Evolutionary conservation across 1,140 invertebrate genomes (phyloP), one percentile per base, ranked within the genome.

Genomic region (Megathymus violae): DNA sequence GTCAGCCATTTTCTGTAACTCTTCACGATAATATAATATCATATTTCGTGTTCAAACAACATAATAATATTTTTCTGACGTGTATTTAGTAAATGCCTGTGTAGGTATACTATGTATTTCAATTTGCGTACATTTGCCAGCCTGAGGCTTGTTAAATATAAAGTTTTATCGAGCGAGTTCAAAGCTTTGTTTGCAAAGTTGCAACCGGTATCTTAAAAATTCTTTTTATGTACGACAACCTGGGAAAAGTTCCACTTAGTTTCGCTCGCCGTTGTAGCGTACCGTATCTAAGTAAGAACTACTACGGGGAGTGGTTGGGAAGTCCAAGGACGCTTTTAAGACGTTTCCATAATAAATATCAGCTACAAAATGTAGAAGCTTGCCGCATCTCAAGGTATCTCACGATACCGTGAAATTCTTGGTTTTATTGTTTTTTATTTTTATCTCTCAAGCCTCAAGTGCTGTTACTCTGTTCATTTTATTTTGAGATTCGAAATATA

Each of bases 211-310:
- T 86, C 77, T 83, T 89, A 83, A 85, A 78, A 87, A 87, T 85
- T 90, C 82, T 85, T 90, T 88, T 88, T 88, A 82, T 84, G 72
- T 69, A 80, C 76, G 75, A 71, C 80, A 75, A 87, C 84, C 80
- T 82, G 81, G 82, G 76, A 82, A 83, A 85, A 87, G 82, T 88
- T 90, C 81, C 81, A 87, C 85, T 87, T 85, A 82, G 85, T 87
- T 89, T 83, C 76, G 74, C 76, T 62, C 75, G 78, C 72, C 77
- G 77, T 72, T 62, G 75, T 76, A 78, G 65, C 73, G 73, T 74
- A 78, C 71, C 71, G 76, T 82, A 76, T 76, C 76, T 87, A 84
- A 85, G 79, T 82, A 85, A 73, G 76, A 87, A 86, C 76, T 85
- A 80, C 74, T 48, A 36, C 47, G 56, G 73, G 74, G 78, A 81